These are phyloP conservation scores for Onychorhynchus coronatus DNA, from an alignment of 2,113 vertebrate genomes.

Conservation along the genomic window DNA sequence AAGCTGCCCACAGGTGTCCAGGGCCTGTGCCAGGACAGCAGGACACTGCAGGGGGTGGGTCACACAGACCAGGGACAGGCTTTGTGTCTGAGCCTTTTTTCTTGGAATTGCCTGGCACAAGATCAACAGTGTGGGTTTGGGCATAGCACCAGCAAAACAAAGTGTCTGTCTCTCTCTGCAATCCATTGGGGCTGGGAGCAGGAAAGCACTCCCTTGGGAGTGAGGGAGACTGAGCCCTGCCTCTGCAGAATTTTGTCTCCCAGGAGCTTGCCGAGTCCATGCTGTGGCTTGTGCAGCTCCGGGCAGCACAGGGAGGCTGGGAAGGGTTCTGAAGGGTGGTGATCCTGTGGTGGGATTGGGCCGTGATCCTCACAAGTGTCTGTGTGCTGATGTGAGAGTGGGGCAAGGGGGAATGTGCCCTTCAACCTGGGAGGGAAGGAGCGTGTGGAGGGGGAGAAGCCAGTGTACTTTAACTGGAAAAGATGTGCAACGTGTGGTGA, in stretches of 20 bases:
- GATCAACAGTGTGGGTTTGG: neutral
- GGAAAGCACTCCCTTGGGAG: neutral
- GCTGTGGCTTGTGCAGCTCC: accelerated
- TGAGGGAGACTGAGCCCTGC: neutral
- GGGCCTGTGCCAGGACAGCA: accelerated
- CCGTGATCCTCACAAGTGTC: accelerated
- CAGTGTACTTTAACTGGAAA: accelerated
- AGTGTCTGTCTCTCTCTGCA: neutral
- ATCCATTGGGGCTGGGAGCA: neutral
- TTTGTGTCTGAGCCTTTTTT: neutral
- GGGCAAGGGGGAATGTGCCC: accelerated
- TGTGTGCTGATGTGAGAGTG: accelerated
- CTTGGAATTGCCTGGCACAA: neutral
- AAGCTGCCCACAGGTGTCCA: neutral
- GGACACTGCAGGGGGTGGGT: neutral
- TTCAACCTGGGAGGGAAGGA: accelerated
- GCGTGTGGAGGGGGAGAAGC: accelerated
- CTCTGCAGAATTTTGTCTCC: accelerated
- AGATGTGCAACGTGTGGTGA: accelerated
- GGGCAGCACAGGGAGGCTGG: neutral
- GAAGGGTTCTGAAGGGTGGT: neutral
- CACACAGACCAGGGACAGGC: accelerated
- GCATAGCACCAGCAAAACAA: neutral
- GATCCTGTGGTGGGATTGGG: neutral
- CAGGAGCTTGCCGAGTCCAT: accelerated